These are phyloP conservation scores for Pediacus dermestoides DNA, from an alignment of 2,888 invertebrate species.

Conservation along the genomic window DNA sequence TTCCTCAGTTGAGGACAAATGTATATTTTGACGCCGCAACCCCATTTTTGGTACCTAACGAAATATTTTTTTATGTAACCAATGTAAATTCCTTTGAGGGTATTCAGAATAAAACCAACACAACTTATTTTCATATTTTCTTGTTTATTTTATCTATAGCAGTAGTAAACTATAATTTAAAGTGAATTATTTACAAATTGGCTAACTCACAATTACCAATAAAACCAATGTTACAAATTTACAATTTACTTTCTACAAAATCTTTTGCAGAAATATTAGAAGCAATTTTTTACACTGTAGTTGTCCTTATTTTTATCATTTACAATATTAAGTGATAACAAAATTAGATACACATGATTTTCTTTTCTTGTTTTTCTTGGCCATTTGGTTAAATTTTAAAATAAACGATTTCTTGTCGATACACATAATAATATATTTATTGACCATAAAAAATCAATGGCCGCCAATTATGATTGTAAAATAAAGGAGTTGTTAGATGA, in stretches of 20 bases:
- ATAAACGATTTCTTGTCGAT: constrained; percentile 3
- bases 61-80: too few species aligned
- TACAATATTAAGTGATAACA: constrained; percentile 10
- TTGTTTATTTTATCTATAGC: too few species aligned
- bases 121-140: too few species aligned
- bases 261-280: constrained; percentile 23
- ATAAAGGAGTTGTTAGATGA: too few species aligned
- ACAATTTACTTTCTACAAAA: constrained; percentile 26
- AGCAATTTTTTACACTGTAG: constrained; percentile 28
- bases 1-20: too few species aligned
- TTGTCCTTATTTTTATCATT: too few species aligned
- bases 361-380: constrained; percentile 7
- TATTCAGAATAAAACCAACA: too few species aligned
- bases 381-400: constrained; percentile 6
- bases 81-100: too few species aligned
- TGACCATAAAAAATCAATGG: constrained; percentile 8
- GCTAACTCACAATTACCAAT: constrained; percentile 26
- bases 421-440: constrained; percentile 11
- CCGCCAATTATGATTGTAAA: too few species aligned
- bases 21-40: too few species aligned
- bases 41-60: too few species aligned
- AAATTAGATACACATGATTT: constrained; percentile 13
- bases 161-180: constrained; percentile 32
- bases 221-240: constrained; percentile 32
- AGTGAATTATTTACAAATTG: constrained; percentile 30